These are phyloP conservation scores for Carassius auratus DNA, from an alignment of 2,113 vertebrate genomes.

Conservation along the genomic window DNA sequence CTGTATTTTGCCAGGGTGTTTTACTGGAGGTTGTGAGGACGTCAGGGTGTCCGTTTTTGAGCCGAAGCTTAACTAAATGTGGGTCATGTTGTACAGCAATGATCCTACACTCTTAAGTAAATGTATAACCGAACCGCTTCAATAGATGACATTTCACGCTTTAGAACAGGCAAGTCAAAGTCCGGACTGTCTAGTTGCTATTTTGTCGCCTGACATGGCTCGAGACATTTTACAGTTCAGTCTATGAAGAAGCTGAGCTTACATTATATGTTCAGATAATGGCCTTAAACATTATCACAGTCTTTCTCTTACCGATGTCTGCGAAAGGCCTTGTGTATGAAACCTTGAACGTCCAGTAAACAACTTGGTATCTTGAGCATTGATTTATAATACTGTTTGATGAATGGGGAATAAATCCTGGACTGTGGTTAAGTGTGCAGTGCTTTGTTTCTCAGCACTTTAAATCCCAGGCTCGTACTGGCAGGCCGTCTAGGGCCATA, in stretches of 20 bases:
- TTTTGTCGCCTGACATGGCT: neutral
- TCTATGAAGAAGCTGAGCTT: neutral
- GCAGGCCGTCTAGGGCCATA: slow-evolving; percentile 21
- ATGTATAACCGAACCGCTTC: slow-evolving; percentile 16
- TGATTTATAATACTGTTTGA: slow-evolving; percentile 24
- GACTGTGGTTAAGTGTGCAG: neutral
- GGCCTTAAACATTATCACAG: neutral
- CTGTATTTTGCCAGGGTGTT: neutral
- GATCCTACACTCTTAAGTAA: slow-evolving; percentile 20
- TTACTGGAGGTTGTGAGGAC: neutral
- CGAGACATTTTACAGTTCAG: neutral
- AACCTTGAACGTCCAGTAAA: slow-evolving; percentile 11
- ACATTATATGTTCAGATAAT: neutral
- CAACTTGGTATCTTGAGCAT: neutral
- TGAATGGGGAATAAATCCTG: slow-evolving; percentile 15
- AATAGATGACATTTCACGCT: neutral
- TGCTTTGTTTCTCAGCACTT: slow-evolving; percentile 13
- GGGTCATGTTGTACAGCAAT: slow-evolving; percentile 20
- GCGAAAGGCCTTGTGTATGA: neutral
- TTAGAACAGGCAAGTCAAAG: slow-evolving; percentile 3
- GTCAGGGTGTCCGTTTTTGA: neutral
- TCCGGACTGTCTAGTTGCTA: neutral
- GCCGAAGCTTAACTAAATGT: slow-evolving; percentile 19
- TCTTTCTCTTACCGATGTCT: neutral
- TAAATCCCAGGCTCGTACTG: neutral